Evolutionary conservation across 2,797 vertebrate species (phyloP), one percentile per base, ranked within the genome.

Genomic region (Pachyuromys duprasi): DNA sequence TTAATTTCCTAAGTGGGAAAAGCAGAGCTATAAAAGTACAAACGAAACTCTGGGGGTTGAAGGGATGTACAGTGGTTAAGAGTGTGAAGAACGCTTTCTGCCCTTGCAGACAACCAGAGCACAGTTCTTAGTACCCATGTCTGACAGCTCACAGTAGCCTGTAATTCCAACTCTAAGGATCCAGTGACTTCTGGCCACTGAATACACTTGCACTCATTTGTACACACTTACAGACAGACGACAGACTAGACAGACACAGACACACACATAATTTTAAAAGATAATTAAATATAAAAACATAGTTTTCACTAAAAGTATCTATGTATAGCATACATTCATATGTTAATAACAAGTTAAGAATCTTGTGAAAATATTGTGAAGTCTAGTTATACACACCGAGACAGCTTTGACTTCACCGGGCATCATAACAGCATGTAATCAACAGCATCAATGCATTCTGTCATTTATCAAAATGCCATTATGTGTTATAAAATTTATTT

Each of bases 1-100:
- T 75, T 60, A 95, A 93, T 83, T 82, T 89, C 13, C 33, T 93
- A 93, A 75, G 57, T 28, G 4, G 5, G 22, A 92, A 83, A 84
- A 28, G 26, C 26, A 20, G 42, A 45, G 39, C 33, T 83, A 91
- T 76, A 65, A 93, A 65, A 20, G 24, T 18, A 69, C 92, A 82
- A 88, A 49, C 13, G 0, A 67, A 65, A 69, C 28, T 8, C 49
- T 55, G 31, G 55, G 76, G 49, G 31, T 12, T 55, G 76, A 31
- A 79, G 49, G 31, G 49, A 79, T 22, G 49, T 18, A 33, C 49
- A 12, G 31, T 17, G 1, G 3, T 79, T 20, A 18, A 0, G 9
- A 20, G 49, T 6, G 18, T 49, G n/a, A n/a, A n/a, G 49, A 79
- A 31, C n/a, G 76, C 28, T 53, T 53, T 78, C 75, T 78, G 45